phyloP scores from a whole-genome alignment of 2,797 vertebrate species.

The Lindbergichthys nudifrons region DNA sequence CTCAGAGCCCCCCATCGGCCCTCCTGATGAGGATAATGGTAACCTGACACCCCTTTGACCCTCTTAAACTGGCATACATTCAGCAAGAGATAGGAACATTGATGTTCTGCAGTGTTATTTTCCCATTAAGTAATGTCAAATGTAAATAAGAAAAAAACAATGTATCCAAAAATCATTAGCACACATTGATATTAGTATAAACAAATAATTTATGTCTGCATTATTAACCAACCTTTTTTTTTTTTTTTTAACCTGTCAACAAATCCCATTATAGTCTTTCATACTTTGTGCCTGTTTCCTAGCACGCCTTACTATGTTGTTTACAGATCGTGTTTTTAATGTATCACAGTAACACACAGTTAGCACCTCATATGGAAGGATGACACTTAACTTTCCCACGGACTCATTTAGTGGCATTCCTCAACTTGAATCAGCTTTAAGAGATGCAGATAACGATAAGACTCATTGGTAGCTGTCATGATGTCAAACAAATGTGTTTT shows the following conservation, averaged over 20 bases:
- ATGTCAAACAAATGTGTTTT: not conserved
- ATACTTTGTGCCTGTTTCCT: not conserved
- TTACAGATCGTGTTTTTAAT: no score
- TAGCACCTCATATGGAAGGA: no score
- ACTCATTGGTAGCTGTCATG: not conserved
- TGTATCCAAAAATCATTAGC: constrained; percentile 7
- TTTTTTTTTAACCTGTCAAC: not conserved
- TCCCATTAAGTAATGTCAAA: not conserved
- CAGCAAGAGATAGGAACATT: not conserved
- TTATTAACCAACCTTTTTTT: no score
- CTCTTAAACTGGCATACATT: not conserved
- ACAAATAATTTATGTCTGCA: not conserved
- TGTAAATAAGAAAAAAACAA: not conserved
- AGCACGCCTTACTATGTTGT: not conserved
- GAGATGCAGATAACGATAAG: constrained; percentile 2
- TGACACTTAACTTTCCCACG: no score
- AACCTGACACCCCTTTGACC: constrained; percentile 4
- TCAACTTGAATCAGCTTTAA: no score
- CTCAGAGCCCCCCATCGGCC: constrained; percentile 44
- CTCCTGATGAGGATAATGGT: constrained; percentile 43
- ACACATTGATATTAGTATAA: not conserved
- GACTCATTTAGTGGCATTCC: no score
- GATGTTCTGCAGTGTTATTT: not conserved
- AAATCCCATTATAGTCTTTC: not conserved
- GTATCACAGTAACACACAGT: no score